Evolutionary conservation across 1,140 invertebrate species (phyloP), one percentile per base, ranked within the genome.

Genomic region (Nasonia longicornis): DNA sequence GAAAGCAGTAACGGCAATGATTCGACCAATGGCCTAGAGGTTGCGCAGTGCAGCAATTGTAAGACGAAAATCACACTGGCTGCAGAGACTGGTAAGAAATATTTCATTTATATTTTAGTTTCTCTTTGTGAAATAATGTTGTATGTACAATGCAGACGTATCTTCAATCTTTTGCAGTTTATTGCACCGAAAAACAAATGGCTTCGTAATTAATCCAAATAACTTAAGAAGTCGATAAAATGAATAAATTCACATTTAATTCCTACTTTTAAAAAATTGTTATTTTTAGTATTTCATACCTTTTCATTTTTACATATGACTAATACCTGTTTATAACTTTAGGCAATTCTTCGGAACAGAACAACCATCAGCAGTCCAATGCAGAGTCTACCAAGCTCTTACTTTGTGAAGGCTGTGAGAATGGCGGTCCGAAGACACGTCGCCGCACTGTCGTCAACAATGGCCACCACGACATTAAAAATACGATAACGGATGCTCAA

Each of bases 321-420:
- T 63, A 63, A 63, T 63, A 20, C n/a, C 26, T 73, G 11, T 73
- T 48, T 73, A 26, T 52, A 20, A 63, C 69, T 70, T 20, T 63
- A 81, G 79, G 26, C 12, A 71, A 81, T 1, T 29, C 7, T 1
- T 11, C 31, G 35, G 52, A 16, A 42, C 63, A 58, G n/a, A 70
- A 75, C 2, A 52, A 42, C 10, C 38, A 79, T 14, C 70, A 72
- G 2, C n/a, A 73, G 1, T 31, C 69, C 16, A 2, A 14, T 11
- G 48, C 71, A 38, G 26, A 31, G 8, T 11, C 10, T 0, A 45
- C 35, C 2, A 77, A 58, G 38, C 35, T 38, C 10, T 42, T 26
- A 26, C 26, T 82, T 0, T 82, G 80, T 58, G 75, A 82, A 11
- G 66, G 0, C 10, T 82, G 80, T 20, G 70, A 82, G 8, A 58